phyloP scores from a whole-genome alignment of 2,113 vertebrate genomes.

The Psittacula cyanocephala region DNA sequence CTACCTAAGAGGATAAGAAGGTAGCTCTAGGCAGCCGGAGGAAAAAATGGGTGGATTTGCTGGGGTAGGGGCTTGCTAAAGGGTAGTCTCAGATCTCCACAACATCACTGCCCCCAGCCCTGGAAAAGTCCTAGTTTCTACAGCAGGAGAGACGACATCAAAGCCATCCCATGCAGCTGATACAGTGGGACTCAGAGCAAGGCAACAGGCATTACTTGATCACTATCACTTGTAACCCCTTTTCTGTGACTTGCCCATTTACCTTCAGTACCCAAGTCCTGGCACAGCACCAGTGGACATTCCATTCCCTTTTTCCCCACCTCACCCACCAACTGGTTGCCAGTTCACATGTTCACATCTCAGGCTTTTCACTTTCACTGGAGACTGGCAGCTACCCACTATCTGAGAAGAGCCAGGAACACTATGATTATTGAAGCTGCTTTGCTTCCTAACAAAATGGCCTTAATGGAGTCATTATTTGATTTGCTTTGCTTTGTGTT shows the following conservation, averaged over 20 bases:
- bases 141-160: background rate
- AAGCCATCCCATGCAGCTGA: fast-evolving
- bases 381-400: conserved; percentile 29
- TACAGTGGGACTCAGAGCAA: background rate
- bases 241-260: background rate
- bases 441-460: conserved; percentile 23
- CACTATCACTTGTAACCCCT: background rate
- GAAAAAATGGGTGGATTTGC: background rate
- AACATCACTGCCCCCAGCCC: background rate
- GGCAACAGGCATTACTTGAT: background rate
- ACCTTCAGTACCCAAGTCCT: background rate
- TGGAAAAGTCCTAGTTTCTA: background rate
- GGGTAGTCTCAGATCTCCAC: background rate
- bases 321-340: background rate
- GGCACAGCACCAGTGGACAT: background rate
- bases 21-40: background rate
- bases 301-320: background rate
- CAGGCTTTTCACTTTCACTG: background rate
- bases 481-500: conserved; percentile 37
- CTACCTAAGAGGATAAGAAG: background rate
- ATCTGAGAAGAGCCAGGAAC: conserved; percentile 32
- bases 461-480: conserved; percentile 58
- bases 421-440: background rate
- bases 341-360: background rate
- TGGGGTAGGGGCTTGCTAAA: background rate